Evolutionary conservation across 1,140 invertebrate genomes (phyloP).

Genomic region (fruit fly (Drosophila melanogaster)): Release_6_plus_ISO1_MT NT_037436.4:15650501-15651000

Average conservation of each 20-base stretch:
- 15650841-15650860: neutral
- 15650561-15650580: no score
- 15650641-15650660: no score
- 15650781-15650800: constrained; percentile 20
- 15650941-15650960: constrained; percentile 12
- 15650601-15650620: no score
- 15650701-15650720: neutral
- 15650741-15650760: neutral
- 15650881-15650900: constrained; percentile 17
- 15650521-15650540: no score
- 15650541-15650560: no score
- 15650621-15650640: no score
- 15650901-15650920: constrained; percentile 21
- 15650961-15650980: neutral
- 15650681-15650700: no score
- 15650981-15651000: no score
- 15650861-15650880: constrained; percentile 14
- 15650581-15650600: no score
- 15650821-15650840: neutral
- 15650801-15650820: constrained; percentile 11
- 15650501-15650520: neutral
- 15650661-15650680: no score
- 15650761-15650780: constrained; percentile 4
- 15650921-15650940: constrained; percentile 6
- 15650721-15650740: neutral